phyloP scores from a whole-genome alignment of 2,888 invertebrate genomes.

The Blomia tropicalis region DNA sequence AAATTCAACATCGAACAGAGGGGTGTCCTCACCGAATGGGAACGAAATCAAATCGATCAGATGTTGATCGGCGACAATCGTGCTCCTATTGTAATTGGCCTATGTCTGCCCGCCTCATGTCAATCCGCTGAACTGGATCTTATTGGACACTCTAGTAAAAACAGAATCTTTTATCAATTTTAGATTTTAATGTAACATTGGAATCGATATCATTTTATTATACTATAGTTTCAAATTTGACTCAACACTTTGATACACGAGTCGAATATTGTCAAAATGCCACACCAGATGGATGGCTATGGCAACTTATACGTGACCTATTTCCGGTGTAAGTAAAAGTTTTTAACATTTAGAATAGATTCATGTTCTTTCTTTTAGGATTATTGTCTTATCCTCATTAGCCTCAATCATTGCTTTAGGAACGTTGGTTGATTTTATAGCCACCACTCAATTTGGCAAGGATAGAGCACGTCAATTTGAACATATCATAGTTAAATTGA shows the following conservation, averaged over 20 bases:
- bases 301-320: not conserved
- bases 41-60: not conserved
- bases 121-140: not conserved
- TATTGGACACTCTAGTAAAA: not conserved
- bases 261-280: not conserved
- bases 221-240: not conserved
- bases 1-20: not conserved
- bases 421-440: not conserved
- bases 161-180: not conserved
- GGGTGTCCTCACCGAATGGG: not conserved
- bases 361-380: not conserved
- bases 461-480: not conserved
- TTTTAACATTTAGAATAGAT: not conserved
- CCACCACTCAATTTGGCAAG: not conserved
- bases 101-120: not conserved
- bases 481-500: not conserved
- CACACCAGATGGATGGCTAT: not conserved
- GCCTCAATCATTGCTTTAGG: not conserved
- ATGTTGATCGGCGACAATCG: not conserved
- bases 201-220: not conserved
- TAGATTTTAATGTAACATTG: too few relatives aligned
- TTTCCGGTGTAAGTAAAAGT: not conserved
- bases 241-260: not conserved
- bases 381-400: not conserved
- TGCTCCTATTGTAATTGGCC: constrained; percentile 5